Evolutionary conservation across 1,140 invertebrate species (phyloP).

Genomic region (Hydropsyche tenuis): DNA sequence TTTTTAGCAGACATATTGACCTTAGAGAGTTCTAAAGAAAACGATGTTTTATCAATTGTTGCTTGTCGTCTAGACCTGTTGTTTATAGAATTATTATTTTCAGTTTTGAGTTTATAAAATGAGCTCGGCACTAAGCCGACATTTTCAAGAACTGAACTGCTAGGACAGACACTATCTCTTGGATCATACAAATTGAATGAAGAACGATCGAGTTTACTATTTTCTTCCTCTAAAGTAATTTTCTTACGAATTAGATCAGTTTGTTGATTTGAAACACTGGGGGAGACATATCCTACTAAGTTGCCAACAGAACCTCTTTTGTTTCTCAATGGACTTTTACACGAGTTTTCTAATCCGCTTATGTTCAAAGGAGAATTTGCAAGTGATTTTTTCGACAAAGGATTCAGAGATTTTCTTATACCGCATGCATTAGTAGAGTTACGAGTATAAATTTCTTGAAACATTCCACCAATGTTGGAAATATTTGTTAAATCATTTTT

Average conservation of each 20-base stretch:
- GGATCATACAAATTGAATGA: background rate
- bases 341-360: too few relatives aligned
- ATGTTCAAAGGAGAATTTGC: too few relatives aligned
- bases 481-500: slow-evolving; percentile 8
- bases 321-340: too few relatives aligned
- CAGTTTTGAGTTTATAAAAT: background rate
- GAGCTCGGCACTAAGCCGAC: background rate
- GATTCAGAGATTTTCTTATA: too few relatives aligned
- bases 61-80: slow-evolving; percentile 40
- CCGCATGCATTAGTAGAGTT: too few relatives aligned
- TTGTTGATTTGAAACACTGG: too few relatives aligned
- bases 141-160: background rate
- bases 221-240: background rate
- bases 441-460: slow-evolving; percentile 35
- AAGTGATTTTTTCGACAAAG: too few relatives aligned
- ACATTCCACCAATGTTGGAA: background rate
- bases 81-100: background rate
- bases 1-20: slow-evolving; percentile 20
- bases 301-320: too few relatives aligned
- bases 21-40: slow-evolving; percentile 43
- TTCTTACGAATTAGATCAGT: too few relatives aligned
- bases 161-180: background rate
- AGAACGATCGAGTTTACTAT: background rate
- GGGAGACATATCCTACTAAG: too few relatives aligned
- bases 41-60: slow-evolving; percentile 43